These are phyloP conservation scores for Corythucha ciliata DNA, from an alignment of 2,888 invertebrate species.

Conservation along the genomic window DNA sequence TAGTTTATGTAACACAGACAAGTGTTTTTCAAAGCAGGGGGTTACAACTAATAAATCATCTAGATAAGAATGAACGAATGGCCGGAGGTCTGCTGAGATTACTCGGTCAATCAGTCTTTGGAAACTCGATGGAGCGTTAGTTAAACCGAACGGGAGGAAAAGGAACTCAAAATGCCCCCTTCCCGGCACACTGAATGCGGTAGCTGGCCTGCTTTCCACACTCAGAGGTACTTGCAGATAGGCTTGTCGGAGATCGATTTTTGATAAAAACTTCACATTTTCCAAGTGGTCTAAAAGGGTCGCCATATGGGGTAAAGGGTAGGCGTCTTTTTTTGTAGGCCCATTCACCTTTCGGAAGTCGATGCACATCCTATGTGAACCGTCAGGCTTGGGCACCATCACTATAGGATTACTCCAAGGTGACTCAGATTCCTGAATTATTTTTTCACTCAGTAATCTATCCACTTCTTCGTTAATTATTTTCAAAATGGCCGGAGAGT, in stretches of 20 bases:
- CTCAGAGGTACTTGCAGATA: slow-evolving; percentile 18
- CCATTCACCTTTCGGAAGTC: slow-evolving; percentile 41
- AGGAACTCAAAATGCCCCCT: slow-evolving; percentile 36
- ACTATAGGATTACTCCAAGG: slow-evolving; percentile 18
- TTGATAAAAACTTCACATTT: slow-evolving; percentile 7
- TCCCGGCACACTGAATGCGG: slow-evolving; percentile 37
- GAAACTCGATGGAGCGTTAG: slow-evolving; percentile 32
- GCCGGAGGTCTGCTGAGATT: slow-evolving; percentile 22
- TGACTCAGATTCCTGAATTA: slow-evolving; percentile 5
- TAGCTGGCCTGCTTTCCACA: slow-evolving; percentile 33
- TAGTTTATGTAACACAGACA: slow-evolving; percentile 2
- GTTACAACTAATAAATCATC: slow-evolving; percentile 22
- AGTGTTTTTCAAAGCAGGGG: slow-evolving; percentile 10
- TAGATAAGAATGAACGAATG: slow-evolving; percentile 11
- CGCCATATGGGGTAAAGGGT: slow-evolving; percentile 12
- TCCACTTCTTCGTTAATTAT: slow-evolving; percentile 10
- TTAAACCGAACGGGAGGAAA: slow-evolving; percentile 38
- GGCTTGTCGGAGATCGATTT: slow-evolving; percentile 16
- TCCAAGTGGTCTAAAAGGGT: not conserved
- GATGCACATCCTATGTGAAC: slow-evolving; percentile 37
- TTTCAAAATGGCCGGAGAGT: slow-evolving; percentile 26
- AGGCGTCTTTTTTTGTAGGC: slow-evolving; percentile 11
- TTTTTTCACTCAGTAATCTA: not conserved
- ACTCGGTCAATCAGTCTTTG: slow-evolving; percentile 29
- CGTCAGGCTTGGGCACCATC: slow-evolving; percentile 31